phyloP scores from a whole-genome alignment of 2,113 vertebrate genomes.

The Pavo muticus region DNA sequence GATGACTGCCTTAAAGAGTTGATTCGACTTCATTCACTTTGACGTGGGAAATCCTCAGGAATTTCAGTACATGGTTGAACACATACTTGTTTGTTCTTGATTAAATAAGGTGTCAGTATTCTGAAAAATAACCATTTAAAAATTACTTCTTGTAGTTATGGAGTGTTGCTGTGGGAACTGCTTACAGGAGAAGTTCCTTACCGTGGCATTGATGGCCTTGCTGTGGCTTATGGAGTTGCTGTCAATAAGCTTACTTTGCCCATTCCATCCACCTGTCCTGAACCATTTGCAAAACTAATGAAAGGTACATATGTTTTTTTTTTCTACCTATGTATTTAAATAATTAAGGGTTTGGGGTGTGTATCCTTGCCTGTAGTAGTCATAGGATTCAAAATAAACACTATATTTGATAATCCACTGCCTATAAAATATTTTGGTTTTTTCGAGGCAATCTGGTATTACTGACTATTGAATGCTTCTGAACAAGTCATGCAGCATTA shows the following conservation, averaged over 20 bases:
- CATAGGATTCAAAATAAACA: not conserved
- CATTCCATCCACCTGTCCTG: conserved; percentile 95
- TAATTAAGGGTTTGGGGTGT: not conserved
- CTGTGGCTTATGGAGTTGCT: conserved; percentile 94
- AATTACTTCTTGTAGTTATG: conserved; percentile 84
- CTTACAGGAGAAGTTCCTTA: conserved; percentile 96
- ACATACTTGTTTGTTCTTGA: not conserved
- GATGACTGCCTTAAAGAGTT: not conserved
- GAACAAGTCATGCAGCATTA: not conserved
- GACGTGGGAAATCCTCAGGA: not conserved
- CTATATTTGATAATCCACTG: not conserved
- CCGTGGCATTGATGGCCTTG: conserved; percentile 94
- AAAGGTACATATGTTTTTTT: conserved; percentile 82
- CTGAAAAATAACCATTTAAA: conserved; percentile 7
- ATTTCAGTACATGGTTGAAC: not conserved
- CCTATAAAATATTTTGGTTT: not conserved
- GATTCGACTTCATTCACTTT: not conserved
- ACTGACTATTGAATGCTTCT: not conserved
- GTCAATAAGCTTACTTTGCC: conserved; percentile 97
- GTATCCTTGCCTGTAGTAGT: not conserved
- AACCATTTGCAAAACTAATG: conserved; percentile 96
- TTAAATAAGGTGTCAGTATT: not conserved
- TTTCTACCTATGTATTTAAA: conserved; percentile 4
- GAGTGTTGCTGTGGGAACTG: conserved; percentile 96
- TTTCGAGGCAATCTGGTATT: not conserved